phyloP scores from a whole-genome alignment of 2,797 vertebrate genomes.

The Crenuchus spilurus region DNA sequence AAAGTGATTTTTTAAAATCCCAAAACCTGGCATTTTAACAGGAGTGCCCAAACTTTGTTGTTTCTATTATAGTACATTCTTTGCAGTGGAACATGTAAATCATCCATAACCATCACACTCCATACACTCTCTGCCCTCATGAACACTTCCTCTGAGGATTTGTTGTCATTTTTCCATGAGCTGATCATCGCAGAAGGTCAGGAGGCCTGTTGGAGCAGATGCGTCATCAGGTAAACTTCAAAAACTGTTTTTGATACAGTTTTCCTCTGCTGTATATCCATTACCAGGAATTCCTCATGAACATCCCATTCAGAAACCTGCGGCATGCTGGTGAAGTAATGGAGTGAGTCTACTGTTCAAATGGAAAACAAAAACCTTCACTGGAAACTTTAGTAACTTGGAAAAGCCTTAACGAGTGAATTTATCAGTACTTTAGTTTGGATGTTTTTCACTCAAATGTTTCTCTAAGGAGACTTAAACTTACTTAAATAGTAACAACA shows the following conservation, averaged over 20 bases:
- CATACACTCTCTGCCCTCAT: background rate
- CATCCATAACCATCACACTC: background rate
- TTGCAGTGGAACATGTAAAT: background rate
- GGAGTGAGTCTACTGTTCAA: conserved; percentile 1
- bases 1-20: no score
- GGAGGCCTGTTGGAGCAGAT: conserved; percentile 19
- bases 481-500: no score
- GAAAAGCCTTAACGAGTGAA: no score
- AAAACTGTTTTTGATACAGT: conserved; percentile 40
- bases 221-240: conserved; percentile 41
- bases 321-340: conserved; percentile 64
- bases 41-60: no score
- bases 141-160: conserved; percentile 16
- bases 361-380: conserved; percentile 1
- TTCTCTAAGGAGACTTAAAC: no score
- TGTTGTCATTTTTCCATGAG: conserved; percentile 25
- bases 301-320: conserved; percentile 60
- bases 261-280: conserved; percentile 43
- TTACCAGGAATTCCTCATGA: conserved; percentile 44
- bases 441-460: no score
- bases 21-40: no score
- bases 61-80: background rate
- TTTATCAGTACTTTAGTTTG: no score
- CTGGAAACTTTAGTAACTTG: background rate
- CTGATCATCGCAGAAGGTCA: conserved; percentile 23